Conservation (phyloP, 2,113 vertebrate genomes). For the Muntiacus muntjak region DNA sequence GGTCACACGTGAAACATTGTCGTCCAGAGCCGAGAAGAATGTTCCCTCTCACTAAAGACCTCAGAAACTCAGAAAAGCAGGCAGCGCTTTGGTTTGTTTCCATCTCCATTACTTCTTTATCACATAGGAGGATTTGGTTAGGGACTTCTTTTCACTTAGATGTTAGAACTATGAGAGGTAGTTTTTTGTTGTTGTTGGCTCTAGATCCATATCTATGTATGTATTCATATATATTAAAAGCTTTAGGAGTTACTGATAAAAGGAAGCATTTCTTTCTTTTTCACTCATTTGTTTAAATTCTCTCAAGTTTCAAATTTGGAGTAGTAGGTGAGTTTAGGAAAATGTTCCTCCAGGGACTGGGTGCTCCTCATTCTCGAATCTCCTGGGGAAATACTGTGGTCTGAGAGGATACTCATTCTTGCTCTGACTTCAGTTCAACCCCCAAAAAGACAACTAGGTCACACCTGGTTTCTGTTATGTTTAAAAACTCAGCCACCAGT, state of each 20-base stretch:
- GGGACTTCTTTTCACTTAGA: not conserved
- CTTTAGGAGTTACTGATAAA: not conserved
- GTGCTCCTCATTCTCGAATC: not conserved
- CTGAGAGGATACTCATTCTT: not conserved
- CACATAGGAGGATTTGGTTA: not conserved
- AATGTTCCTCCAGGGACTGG: not conserved
- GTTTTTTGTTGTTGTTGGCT: not conserved
- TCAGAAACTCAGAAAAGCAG: not conserved
- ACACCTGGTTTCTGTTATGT: constrained; percentile 23
- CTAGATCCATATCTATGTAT: not conserved
- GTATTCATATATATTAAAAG: not conserved
- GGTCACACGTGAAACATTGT: not conserved
- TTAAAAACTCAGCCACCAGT: not conserved
- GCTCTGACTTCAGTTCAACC: not conserved
- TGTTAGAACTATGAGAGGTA: not conserved
- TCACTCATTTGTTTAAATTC: not conserved
- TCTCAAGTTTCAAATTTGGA: not conserved
- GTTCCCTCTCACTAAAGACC: not conserved
- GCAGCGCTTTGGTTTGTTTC: not conserved
- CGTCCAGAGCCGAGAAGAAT: not conserved
- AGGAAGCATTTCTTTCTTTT: not conserved
- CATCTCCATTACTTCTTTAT: not conserved
- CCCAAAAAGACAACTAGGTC: constrained; percentile 28
- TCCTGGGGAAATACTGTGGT: not conserved
- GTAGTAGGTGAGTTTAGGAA: not conserved